These are phyloP conservation scores for Bellardia pandia DNA, from an alignment of 2,888 invertebrate genomes.

Conservation along the genomic window DNA sequence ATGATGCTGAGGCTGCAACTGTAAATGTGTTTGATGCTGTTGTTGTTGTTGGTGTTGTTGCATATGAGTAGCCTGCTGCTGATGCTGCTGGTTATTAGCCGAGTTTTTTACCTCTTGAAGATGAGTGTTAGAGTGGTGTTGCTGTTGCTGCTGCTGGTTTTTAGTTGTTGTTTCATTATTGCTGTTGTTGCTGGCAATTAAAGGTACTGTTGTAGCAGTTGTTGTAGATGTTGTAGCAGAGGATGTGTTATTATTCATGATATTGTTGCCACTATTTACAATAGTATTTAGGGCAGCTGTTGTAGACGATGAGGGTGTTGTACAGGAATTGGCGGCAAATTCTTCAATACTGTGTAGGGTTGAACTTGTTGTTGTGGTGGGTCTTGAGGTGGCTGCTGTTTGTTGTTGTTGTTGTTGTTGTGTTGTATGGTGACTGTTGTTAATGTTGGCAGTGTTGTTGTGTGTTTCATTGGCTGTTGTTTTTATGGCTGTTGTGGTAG, in stretches of 20 bases:
- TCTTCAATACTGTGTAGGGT: constrained; percentile 79
- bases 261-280: constrained; percentile 67
- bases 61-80: constrained; percentile 23
- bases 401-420: constrained; percentile 56
- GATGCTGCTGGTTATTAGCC: constrained; percentile 47
- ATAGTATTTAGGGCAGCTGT: constrained; percentile 47
- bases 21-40: constrained; percentile 34
- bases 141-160: constrained; percentile 49
- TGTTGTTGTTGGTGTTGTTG: constrained; percentile 37
- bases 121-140: neutral
- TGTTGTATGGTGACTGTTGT: constrained; percentile 27
- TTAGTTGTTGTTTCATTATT: constrained; percentile 15
- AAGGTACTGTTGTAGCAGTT: constrained; percentile 72
- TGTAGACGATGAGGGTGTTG: constrained; percentile 67
- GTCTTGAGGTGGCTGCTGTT: constrained; percentile 52
- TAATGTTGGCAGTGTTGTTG: constrained; percentile 61
- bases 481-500: constrained; percentile 58
- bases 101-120: neutral
- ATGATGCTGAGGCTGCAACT: constrained; percentile 39
- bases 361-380: constrained; percentile 68
- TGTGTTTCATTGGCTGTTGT: constrained; percentile 51
- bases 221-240: constrained; percentile 72
- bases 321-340: constrained; percentile 77
- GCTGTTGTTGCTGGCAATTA: constrained; percentile 11
- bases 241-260: constrained; percentile 36